Evolutionary conservation across 2,113 vertebrate species (phyloP).

Genomic region (Archilochus colubris): DNA sequence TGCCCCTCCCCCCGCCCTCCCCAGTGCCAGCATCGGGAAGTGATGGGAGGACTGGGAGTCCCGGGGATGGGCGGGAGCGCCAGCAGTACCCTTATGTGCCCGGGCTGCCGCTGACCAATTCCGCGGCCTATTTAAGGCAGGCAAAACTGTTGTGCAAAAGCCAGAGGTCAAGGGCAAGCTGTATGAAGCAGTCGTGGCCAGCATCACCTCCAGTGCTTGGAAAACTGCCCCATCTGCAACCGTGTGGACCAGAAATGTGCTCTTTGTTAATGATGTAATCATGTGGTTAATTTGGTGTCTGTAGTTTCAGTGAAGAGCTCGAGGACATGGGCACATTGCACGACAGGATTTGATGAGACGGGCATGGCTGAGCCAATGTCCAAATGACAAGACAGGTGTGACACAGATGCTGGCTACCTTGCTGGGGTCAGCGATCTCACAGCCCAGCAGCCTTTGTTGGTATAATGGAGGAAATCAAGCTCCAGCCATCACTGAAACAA

Average conservation of each 20-base stretch:
- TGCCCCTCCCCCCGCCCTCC: background rate
- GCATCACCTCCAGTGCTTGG: background rate
- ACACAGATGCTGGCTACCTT: background rate
- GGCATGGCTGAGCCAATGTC: background rate
- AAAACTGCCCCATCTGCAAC: background rate
- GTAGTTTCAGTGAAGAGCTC: background rate
- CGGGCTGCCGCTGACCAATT: background rate
- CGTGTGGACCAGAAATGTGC: background rate
- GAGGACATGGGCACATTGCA: background rate
- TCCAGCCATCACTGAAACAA: background rate
- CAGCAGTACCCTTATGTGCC: background rate
- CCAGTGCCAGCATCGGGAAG: no score
- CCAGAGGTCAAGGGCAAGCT: background rate
- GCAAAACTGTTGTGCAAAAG: background rate
- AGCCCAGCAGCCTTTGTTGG: accelerated
- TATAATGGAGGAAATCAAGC: background rate
- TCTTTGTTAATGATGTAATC: background rate
- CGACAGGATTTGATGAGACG: background rate
- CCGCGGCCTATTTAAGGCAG: accelerated
- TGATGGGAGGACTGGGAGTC: background rate
- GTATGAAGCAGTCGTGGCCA: accelerated
- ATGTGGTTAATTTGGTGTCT: background rate
- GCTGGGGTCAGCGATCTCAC: background rate
- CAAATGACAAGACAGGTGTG: background rate
- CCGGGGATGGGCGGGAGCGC: background rate